Evolutionary conservation across 23 tunicate species (phyloP).

Genomic region (Corella eumyota): DNA sequence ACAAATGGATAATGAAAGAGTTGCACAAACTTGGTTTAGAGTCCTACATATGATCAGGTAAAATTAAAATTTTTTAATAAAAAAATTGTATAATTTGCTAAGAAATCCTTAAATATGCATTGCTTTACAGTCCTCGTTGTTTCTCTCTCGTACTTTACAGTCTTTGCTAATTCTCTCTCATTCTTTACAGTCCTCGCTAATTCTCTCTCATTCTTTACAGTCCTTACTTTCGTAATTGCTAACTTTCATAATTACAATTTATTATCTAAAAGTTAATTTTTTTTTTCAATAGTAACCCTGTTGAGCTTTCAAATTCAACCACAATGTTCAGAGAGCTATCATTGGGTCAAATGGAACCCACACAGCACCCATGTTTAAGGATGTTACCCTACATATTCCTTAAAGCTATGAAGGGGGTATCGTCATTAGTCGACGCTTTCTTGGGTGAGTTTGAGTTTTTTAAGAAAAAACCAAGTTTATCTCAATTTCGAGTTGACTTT

Average conservation of each 20-base stretch:
- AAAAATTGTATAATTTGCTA: too few relatives aligned
- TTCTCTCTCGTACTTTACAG: too few relatives aligned
- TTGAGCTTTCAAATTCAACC: conserved; percentile 45
- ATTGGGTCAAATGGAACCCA: conserved; percentile 24
- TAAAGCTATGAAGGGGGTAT: conserved; percentile 80
- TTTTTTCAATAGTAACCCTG: conserved; percentile 88
- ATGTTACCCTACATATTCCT: conserved; percentile 75
- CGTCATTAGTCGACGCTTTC: conserved; percentile 69
- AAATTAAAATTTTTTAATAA: too few relatives aligned
- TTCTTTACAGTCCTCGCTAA: too few relatives aligned
- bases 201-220: too few relatives aligned
- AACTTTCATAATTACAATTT: too few relatives aligned
- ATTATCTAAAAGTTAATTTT: too few relatives aligned
- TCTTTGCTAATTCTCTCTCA: too few relatives aligned
- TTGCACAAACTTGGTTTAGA: conserved; percentile 83
- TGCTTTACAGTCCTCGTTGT: too few relatives aligned
- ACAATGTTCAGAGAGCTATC: conserved; percentile 27
- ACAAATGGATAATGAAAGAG: conserved; percentile 47
- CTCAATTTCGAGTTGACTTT: too few relatives aligned
- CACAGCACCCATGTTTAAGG: conserved; percentile 52
- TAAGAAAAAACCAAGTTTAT: background rate
- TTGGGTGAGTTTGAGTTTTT: conserved; percentile 43
- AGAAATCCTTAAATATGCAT: too few relatives aligned
- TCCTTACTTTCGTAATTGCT: too few relatives aligned
- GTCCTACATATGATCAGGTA: conserved; percentile 80